Base-by-base conservation (phyloP, 2,113 vertebrate species). In the Tetrao urogallus region DNA sequence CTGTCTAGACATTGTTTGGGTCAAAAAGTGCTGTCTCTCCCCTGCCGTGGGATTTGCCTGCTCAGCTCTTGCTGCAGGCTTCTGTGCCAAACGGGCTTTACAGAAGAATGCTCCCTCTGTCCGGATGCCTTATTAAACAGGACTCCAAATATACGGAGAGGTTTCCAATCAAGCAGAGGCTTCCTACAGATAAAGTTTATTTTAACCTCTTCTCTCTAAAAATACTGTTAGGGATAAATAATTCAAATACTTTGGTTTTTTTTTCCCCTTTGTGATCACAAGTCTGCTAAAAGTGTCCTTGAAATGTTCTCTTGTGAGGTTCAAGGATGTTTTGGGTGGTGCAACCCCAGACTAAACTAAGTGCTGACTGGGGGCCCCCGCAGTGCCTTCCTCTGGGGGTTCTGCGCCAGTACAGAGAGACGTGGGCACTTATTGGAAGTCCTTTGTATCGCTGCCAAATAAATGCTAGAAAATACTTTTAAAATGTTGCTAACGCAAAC, bases 1-100 rank as follows among this genome's bases (percentile, higher is more conserved):
- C 93, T 95, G 97, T 98, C 98, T 97, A 98, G 97, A 98, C 96
- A 96, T 94, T 96, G 96, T 97, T 95, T 98, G 95, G 96, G 97
- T 97, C 95, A 95, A 95, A 97, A 97, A 92, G 92, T 63, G 94
- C 91, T 91, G 95, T 92, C 96, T 97, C 96, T 82, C 74, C 86
- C 93, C 82, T 79, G 89, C 92, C 90, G 93, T 86, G 90, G 95
- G 93, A 85, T 80, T 97, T 95, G 96, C 96, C 67, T 91, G 90
- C 94, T 97, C 70, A 86, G 95, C 97, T 95, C 92, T 94, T 89
- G 88, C 95, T 94, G 88, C 92, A 81, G 95, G 94, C 94, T 69
- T n/a, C 78, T 88, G 56, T 92, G 95, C 90, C 96, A 78, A 88
- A 52, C 75, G 69, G 86, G 93, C 94, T 95, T 96, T 93, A 48